These are phyloP conservation scores for Stenodema calcarata DNA, from an alignment of 2,888 invertebrate genomes.

Conservation along the genomic window DNA sequence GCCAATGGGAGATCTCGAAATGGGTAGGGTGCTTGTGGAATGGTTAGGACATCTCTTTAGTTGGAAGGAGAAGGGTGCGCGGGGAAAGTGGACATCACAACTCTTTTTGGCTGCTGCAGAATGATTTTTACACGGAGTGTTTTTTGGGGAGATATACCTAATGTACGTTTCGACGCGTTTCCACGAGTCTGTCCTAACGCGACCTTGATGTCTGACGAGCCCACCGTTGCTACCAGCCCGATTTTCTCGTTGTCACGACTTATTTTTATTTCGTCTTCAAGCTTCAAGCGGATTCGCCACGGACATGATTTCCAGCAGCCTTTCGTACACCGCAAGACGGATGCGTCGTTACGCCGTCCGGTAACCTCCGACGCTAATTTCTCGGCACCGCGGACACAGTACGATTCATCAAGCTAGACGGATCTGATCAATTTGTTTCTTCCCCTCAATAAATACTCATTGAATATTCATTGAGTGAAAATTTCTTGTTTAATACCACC, in stretches of 20 bases:
- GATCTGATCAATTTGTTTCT: slow-evolving; percentile 32
- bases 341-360: not conserved
- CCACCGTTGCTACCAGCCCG: not conserved
- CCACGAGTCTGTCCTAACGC: not conserved
- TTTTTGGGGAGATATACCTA: no score
- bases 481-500: not conserved
- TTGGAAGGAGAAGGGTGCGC: no score
- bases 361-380: not conserved
- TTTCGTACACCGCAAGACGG: not conserved
- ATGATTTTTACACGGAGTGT: no score
- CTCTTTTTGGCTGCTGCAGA: no score
- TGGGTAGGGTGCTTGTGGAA: no score
- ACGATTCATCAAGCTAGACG: not conserved
- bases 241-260: not conserved
- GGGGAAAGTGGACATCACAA: no score
- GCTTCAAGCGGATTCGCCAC: not conserved
- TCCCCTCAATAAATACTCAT: not conserved
- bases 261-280: not conserved
- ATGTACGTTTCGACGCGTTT: no score
- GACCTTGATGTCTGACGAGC: not conserved
- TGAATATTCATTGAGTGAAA: slow-evolving; percentile 15
- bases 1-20: no score
- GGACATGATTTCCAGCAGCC: not conserved
- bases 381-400: not conserved
- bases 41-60: no score